These are phyloP conservation scores for Therioaphis trifolii DNA, from an alignment of 2,888 invertebrate genomes.

Conservation along the genomic window DNA sequence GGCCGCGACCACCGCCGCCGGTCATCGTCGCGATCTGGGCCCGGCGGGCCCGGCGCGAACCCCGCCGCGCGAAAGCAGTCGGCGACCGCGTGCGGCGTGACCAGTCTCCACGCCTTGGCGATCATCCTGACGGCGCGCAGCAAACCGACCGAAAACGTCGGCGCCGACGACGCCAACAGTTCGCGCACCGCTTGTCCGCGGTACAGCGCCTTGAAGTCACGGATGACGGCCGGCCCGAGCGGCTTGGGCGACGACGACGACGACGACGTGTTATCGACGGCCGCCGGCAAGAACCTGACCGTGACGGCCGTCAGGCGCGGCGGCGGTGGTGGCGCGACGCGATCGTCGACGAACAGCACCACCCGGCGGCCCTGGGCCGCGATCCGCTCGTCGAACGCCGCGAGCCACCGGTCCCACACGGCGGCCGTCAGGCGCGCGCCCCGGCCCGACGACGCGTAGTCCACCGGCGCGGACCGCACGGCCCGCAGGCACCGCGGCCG, in stretches of 20 bases:
- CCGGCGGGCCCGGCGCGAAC: neutral
- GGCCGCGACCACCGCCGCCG: neutral
- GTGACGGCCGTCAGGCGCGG: neutral
- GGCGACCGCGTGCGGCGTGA: neutral
- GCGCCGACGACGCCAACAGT: neutral
- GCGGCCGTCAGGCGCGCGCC: neutral
- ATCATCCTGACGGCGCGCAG: neutral
- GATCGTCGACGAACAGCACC: neutral
- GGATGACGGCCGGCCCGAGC: neutral
- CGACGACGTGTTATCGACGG: neutral
- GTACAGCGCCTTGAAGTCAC: neutral
- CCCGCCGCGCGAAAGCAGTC: neutral
- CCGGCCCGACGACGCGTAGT: neutral
- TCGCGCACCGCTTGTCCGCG: neutral
- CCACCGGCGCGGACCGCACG: conserved; percentile 2
- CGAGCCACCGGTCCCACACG: neutral
- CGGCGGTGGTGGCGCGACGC: neutral
- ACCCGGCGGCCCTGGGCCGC: neutral
- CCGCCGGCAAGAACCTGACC: neutral
- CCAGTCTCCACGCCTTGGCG: conserved; percentile 19
- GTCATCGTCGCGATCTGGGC: no score
- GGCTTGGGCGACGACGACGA: neutral
- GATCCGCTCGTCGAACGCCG: neutral
- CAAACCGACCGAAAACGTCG: neutral
- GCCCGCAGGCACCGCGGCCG: neutral